A percentile compares a stretch with the other conserved stretches of the same genome.
These are phyloP conservation scores for Engystomops pustulosus DNA, from an alignment of 2,113 vertebrate species.

Conservation along the genomic window DNA sequence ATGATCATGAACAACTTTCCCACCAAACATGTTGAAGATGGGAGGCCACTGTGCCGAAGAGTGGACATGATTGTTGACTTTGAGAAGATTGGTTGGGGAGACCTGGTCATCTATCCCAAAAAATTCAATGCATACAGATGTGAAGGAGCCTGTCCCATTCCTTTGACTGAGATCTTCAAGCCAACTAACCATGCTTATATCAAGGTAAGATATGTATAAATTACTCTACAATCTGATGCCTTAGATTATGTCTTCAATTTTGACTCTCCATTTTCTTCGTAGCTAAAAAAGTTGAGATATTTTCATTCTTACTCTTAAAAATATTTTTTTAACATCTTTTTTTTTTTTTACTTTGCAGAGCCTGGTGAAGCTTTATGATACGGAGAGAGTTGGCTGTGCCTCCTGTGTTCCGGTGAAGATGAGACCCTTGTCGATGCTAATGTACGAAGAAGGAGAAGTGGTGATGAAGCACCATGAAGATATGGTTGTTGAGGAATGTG, in stretches of 20 bases:
- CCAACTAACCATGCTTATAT: conserved; percentile 92
- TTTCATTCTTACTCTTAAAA: no score
- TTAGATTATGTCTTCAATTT: no score
- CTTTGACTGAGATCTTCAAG: conserved; percentile 77
- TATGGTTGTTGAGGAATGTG: conserved; percentile 87
- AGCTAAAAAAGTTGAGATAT: no score
- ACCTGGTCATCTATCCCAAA: conserved; percentile 85
- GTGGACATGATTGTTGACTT: conserved; percentile 91
- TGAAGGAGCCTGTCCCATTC: conserved; percentile 69
- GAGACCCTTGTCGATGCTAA: conserved; percentile 85
- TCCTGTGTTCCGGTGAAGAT: conserved; percentile 83
- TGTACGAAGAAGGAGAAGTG: conserved; percentile 80
- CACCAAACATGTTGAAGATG: accelerated
- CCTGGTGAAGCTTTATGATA: conserved; percentile 80
- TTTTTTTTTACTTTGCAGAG: conserved; percentile 76
- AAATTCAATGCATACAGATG: conserved; percentile 87
- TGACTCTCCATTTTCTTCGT: no score
- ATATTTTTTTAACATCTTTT: no score
- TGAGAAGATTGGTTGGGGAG: conserved; percentile 85
- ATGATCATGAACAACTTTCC: conserved; percentile 14
- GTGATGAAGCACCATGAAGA: conserved; percentile 81
- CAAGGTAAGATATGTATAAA: no score
- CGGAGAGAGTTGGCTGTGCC: conserved; percentile 73
- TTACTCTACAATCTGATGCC: no score
- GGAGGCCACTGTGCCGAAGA: conserved; percentile 69